Percentiles rank a stretch among this genome's conserved stretches.
Evolutionary conservation across 2,797 vertebrate species (phyloP).

Genomic region (Falco novaeseelandiae): DNA sequence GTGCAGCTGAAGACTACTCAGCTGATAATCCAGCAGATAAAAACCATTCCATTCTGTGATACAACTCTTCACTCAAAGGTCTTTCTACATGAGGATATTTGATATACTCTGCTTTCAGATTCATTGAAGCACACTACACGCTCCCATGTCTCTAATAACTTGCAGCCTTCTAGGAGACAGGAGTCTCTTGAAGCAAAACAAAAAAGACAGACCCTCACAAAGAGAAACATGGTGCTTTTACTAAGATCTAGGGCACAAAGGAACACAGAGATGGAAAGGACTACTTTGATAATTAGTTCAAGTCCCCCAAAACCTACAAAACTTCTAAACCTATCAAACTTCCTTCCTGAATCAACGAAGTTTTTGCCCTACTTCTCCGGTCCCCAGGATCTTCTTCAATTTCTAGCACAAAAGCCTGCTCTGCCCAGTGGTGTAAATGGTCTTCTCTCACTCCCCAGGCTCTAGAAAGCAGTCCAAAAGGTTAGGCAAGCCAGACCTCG

Average conservation of each 20-base stretch:
- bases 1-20: slow-evolving; percentile 30
- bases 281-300: slow-evolving; percentile 47
- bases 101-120: slow-evolving; percentile 57
- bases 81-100: slow-evolving; percentile 39
- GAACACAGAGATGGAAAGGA: slow-evolving; percentile 23
- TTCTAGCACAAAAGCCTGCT: not conserved
- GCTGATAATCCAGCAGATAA: slow-evolving; percentile 41
- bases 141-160: slow-evolving; percentile 45
- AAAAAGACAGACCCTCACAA: slow-evolving; percentile 45
- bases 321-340: slow-evolving; percentile 26
- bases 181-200: slow-evolving; percentile 51
- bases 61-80: slow-evolving; percentile 26
- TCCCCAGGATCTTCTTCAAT: not conserved
- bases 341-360: slow-evolving; percentile 11
- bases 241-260: slow-evolving; percentile 27
- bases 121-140: slow-evolving; percentile 38
- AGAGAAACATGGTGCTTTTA: slow-evolving; percentile 21
- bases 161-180: slow-evolving; percentile 23
- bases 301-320: slow-evolving; percentile 28
- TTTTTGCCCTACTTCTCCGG: slow-evolving; percentile 28
- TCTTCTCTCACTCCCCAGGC: not conserved
- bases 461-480: not conserved
- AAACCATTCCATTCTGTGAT: not conserved
- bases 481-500: not conserved
- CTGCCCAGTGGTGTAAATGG: not conserved